Percentiles rank a stretch among this genome's conserved stretches.
These are phyloP conservation scores for Aphaenogaster ashmeadi DNA, from an alignment of 1,140 invertebrate genomes.

Conservation along the genomic window DNA sequence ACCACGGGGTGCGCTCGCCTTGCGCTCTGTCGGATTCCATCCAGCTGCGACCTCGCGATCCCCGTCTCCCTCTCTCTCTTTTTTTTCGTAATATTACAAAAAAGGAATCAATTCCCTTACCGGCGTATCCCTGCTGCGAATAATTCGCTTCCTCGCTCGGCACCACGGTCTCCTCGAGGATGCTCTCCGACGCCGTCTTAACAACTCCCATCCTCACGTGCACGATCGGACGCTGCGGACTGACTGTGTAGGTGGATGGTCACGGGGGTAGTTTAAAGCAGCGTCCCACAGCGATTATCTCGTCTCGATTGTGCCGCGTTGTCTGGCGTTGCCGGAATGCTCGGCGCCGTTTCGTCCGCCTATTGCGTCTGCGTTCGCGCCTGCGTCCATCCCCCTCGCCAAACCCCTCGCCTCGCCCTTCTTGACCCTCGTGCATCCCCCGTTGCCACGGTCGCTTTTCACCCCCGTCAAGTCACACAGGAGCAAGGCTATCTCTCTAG, in stretches of 20 bases:
- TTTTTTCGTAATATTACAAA: neutral
- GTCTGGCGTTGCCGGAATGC: slow-evolving; percentile 77
- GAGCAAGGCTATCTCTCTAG: slow-evolving; percentile 73
- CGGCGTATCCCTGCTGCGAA: slow-evolving; percentile 82
- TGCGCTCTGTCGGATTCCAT: neutral
- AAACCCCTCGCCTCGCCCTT: slow-evolving; percentile 39
- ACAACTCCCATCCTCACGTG: slow-evolving; percentile 85
- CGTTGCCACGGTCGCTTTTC: slow-evolving; percentile 39
- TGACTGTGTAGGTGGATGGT: slow-evolving; percentile 35
- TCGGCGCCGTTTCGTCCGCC: slow-evolving; percentile 71
- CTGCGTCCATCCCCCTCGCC: slow-evolving; percentile 76
- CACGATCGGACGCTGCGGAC: slow-evolving; percentile 26
- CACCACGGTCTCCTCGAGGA: slow-evolving; percentile 82
- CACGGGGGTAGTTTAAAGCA: slow-evolving; percentile 36
- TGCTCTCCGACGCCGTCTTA: slow-evolving; percentile 81
- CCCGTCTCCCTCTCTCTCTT: neutral
- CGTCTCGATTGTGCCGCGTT: slow-evolving; percentile 79
- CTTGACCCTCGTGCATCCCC: slow-evolving; percentile 64
- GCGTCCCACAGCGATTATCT: slow-evolving; percentile 67
- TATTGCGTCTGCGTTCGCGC: slow-evolving; percentile 82
- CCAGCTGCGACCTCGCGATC: neutral
- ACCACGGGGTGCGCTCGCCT: neutral
- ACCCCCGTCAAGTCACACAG: slow-evolving; percentile 36
- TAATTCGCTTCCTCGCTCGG: slow-evolving; percentile 86
- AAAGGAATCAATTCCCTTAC: slow-evolving; percentile 79